Evolutionary conservation across 2,888 invertebrate species (phyloP), one percentile per base, ranked within the genome.

Genomic region (Xylophagus ater): DNA sequence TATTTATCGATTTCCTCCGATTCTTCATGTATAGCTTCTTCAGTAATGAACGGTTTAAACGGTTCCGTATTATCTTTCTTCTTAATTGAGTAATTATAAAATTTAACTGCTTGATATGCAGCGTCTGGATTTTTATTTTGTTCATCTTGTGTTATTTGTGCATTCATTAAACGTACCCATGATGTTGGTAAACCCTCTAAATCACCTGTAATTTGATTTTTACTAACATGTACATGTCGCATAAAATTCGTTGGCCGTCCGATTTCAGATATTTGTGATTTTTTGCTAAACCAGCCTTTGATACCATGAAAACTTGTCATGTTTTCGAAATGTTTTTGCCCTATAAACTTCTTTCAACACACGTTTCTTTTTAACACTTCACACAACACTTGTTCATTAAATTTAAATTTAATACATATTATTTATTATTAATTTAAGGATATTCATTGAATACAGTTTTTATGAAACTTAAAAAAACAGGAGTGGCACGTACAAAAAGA

Each of bases 71-170:
- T 73, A 33, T 78, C 77, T 51, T 83, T 82, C 53, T 86, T 83
- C 56, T 86, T 85, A 49, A 86, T 82, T 8, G 84, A 81, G 65
- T 85, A 85, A 59, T 88, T 86, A 59, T 89, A 90, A 58, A 81
- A 88, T 55, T 87, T 87, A 37, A 94, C 76, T 18, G 93, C 94
- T 57, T 88, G 85, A 40, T 89, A 76, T 2, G 89, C 89, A 24
- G 90, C 90, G 53, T 80, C 77, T 3, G 93, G 93, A 66, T 94
- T 87, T 53, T 88, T 78, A 59, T 81, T 76, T 63, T 90, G 88
- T 58, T 92, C 92, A 26, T 80, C 82, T 52, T 81, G 76, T 24
- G 87, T 82, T 48, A 93, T 85, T 58, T 88, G 84, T 12, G 81
- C 75, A 54, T 85, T 78, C 49, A 93, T 71, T 37, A 87, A 70